These are phyloP conservation scores for Erpobdella octoculata DNA, from an alignment of 2,888 invertebrate genomes.

Conservation along the genomic window DNA sequence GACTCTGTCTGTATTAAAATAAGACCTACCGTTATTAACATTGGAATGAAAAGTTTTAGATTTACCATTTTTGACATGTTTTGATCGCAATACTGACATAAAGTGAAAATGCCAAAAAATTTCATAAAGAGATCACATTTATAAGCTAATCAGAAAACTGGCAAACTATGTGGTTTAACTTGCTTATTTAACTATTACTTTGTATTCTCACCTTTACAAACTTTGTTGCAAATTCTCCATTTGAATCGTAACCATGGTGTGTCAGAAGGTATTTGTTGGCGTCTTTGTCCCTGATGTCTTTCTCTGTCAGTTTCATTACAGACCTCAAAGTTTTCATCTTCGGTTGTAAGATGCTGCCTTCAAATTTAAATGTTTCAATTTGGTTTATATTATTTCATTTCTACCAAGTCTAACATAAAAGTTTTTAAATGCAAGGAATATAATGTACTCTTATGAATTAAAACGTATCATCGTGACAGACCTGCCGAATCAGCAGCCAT, in stretches of 20 bases:
- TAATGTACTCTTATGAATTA: not conserved
- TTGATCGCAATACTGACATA: too few relatives aligned
- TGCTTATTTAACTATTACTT: not conserved
- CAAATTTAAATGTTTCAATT: not conserved
- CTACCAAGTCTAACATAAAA: not conserved
- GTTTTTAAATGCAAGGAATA: not conserved
- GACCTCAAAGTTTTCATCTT: conserved; percentile 69
- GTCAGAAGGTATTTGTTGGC: conserved; percentile 80
- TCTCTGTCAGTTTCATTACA: conserved; percentile 71
- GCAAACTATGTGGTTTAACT: not conserved
- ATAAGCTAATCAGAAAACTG: too few relatives aligned
- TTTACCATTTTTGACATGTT: too few relatives aligned
- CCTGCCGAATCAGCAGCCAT: conserved; percentile 28
- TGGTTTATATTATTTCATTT: not conserved
- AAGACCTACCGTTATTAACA: too few relatives aligned
- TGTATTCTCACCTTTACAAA: conserved; percentile 67
- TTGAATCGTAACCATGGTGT: conserved; percentile 81
- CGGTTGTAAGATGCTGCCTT: conserved; percentile 77
- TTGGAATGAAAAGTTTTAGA: too few relatives aligned
- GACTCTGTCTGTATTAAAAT: too few relatives aligned
- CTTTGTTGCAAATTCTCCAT: conserved; percentile 85
- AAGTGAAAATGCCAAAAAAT: too few relatives aligned
- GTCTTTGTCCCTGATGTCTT: conserved; percentile 58
- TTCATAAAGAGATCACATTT: too few relatives aligned
- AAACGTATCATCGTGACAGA: not conserved